phyloP scores from a whole-genome alignment of 2,113 vertebrate species.

The Gopherus evgoodei region DNA sequence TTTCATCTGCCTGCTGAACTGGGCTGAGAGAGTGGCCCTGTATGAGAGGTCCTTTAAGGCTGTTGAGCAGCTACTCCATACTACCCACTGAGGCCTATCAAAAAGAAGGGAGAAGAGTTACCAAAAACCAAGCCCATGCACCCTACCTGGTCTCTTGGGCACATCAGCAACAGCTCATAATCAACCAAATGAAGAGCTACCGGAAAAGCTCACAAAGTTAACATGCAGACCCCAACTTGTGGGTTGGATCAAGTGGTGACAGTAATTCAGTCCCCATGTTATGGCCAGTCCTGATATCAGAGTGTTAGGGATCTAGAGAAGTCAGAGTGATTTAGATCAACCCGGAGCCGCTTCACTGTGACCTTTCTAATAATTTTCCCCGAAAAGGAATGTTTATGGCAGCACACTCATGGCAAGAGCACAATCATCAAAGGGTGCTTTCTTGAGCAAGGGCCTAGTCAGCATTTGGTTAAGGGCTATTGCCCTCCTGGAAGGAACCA shows the following conservation, averaged over 20 bases:
- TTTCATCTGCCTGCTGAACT: no score
- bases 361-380: neutral
- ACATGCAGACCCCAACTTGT: neutral
- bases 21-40: neutral
- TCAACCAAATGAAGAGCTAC: neutral
- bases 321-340: neutral
- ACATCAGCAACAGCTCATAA: neutral
- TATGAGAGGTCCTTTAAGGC: no score
- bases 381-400: neutral
- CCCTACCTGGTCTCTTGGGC: neutral
- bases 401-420: neutral
- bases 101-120: neutral
- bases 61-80: neutral
- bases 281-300: neutral
- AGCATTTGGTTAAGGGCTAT: neutral
- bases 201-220: neutral
- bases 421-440: neutral
- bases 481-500: neutral
- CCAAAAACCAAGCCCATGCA: neutral
- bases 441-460: no score
- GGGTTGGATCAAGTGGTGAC: neutral
- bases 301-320: neutral
- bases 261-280: neutral
- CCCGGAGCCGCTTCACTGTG: neutral
- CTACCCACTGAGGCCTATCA: neutral